These are phyloP conservation scores for Cricetomys ansorgei DNA, from an alignment of 2,113 vertebrate species.

Conservation along the genomic window DNA sequence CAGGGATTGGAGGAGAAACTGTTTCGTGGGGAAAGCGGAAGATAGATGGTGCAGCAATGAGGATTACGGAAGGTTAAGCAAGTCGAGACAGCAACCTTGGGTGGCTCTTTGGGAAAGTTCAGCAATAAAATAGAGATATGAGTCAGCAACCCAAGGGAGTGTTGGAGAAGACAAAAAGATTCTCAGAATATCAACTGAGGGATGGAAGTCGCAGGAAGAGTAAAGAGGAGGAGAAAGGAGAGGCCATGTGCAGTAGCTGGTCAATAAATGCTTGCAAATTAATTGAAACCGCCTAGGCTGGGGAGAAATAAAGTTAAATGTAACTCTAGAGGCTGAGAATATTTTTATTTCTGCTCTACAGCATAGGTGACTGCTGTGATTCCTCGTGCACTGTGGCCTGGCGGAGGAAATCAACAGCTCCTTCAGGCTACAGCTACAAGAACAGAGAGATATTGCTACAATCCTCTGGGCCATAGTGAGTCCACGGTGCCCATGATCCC, in stretches of 20 bases:
- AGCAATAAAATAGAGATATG: constrained; percentile 63
- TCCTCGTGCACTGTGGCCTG: neutral
- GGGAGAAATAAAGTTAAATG: constrained; percentile 58
- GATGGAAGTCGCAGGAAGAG: constrained; percentile 22
- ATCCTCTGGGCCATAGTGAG: neutral
- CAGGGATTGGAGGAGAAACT: neutral
- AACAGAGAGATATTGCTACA: neutral
- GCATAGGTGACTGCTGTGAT: constrained; percentile 1
- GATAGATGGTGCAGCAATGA: constrained; percentile 10
- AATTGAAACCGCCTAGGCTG: constrained; percentile 56
- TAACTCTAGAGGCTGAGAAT: constrained; percentile 39
- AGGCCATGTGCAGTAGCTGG: constrained; percentile 55
- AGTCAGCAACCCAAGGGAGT: constrained; percentile 56
- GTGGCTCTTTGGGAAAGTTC: constrained; percentile 62
- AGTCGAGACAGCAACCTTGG: neutral
- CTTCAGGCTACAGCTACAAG: neutral
- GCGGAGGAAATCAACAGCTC: neutral
- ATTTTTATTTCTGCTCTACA: constrained; percentile 51
- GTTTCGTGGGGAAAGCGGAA: constrained; percentile 21
- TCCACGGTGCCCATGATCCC: neutral
- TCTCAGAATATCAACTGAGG: constrained; percentile 54
- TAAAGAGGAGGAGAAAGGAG: neutral
- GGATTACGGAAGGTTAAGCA: constrained; percentile 36
- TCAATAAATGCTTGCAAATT: constrained; percentile 68
- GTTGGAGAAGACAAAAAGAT: constrained; percentile 56